Conservation (phyloP, 2,113 vertebrate species). For the Gadus macrocephalus region DNA sequence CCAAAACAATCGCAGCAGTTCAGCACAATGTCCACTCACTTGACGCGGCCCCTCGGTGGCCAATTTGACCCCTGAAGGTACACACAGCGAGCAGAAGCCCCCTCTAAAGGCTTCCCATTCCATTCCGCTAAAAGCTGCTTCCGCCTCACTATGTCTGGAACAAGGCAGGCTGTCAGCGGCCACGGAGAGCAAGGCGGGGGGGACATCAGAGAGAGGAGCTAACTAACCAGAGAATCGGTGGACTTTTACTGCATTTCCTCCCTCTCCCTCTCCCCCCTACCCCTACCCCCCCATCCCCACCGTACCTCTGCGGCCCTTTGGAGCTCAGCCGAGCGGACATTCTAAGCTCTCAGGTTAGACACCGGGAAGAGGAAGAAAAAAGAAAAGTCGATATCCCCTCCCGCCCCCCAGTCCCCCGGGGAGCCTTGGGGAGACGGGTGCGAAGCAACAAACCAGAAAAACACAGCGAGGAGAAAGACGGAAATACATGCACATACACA, state of each 20-base stretch:
- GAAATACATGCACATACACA: background rate
- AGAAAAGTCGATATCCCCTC: constrained; percentile 47
- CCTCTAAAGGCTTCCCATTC: constrained; percentile 19
- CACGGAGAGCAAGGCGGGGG: constrained; percentile 13
- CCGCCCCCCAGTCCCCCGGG: constrained; percentile 16
- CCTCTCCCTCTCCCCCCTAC: background rate
- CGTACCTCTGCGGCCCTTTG: constrained; percentile 28
- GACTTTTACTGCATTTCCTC: constrained; percentile 33
- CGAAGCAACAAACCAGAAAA: constrained; percentile 2
- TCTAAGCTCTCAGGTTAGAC: constrained; percentile 35
- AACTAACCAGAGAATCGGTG: constrained; percentile 49
- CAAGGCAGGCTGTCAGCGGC: constrained; percentile 26
- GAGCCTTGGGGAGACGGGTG: constrained; percentile 21
- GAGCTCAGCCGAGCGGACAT: constrained; percentile 48
- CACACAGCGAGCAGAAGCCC: no score
- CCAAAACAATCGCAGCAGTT: no score
- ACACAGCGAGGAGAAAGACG: background rate
- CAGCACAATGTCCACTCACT: no score
- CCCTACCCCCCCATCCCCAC: constrained; percentile 13
- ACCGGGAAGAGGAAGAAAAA: constrained; percentile 12
- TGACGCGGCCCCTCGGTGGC: no score
- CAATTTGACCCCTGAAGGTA: no score
- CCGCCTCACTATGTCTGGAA: constrained; percentile 17
- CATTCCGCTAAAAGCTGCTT: constrained; percentile 18
- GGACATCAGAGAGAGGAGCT: constrained; percentile 40